Conservation (phyloP, 2,113 vertebrate species). For the Anas platyrhynchos region DNA sequence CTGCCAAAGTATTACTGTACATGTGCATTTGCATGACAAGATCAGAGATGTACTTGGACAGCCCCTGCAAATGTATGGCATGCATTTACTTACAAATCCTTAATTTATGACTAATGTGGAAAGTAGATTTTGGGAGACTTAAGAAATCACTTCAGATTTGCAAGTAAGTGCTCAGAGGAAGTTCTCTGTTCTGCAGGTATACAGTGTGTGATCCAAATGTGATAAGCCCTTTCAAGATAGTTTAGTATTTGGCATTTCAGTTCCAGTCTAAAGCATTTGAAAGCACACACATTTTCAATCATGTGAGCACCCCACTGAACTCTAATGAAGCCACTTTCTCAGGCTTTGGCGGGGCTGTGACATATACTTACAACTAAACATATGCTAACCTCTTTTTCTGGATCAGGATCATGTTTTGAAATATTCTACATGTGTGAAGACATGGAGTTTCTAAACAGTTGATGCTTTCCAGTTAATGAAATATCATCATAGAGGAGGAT, state of each 20-base stretch:
- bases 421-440: neutral
- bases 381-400: neutral
- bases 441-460: neutral
- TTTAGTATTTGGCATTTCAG: neutral
- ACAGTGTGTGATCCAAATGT: neutral
- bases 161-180: neutral
- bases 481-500: neutral
- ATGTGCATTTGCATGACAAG: neutral
- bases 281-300: neutral
- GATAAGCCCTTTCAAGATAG: neutral
- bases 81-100: neutral
- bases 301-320: neutral
- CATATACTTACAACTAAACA: neutral
- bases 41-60: neutral
- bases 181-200: neutral
- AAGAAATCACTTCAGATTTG: neutral
- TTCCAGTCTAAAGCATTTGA: neutral
- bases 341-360: neutral
- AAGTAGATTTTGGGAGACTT: neutral
- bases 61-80: accelerated
- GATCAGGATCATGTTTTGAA: neutral
- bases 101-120: neutral
- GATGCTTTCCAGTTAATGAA: conserved; percentile 4
- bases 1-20: neutral
- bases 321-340: neutral